Base-by-base conservation (phyloP, 2,888 invertebrate genomes). In the Drosophila stalkeri region DNA sequence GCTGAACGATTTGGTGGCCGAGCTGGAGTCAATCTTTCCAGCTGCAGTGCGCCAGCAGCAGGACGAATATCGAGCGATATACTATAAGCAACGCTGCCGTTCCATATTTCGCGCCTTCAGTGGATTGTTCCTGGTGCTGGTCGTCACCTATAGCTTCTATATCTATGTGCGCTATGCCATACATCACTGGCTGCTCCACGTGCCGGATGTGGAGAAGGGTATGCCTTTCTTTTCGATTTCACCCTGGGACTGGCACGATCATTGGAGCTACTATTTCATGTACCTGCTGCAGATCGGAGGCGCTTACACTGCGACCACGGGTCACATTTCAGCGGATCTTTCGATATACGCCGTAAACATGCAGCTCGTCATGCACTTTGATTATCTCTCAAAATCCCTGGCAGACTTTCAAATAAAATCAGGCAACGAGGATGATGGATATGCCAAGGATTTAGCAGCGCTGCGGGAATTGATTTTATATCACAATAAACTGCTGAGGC, bases 291-390 rank as follows among this genome's bases (percentile, higher is more conserved):
- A 86, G 41, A 66, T 74, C 3, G 54, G 64, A 35, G 85, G 85
- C 16, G 90, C 83, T 0, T 86, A 77, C 49, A 73, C 80, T 0
- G 54, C 89, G 0, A 79, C 83, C 2, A 56, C 72, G 8, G 83
- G 85, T 0, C 81, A 82, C n/a, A 73, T 91, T 6, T 73, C 91
- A 1, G 72, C 80, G 18, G 91, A 91, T 73, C 72, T 91, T 52
- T 66, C 90, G 1, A 78, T 91, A 6, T 86, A 81, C 65, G 75
- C 82, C 2, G 61, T 86, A 14, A 80, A 74, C 6, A 84, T 82
- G 31, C 91, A 91, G 71, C 52, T 91, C 14, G 73, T 82, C 14
- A 91, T 91, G 91, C 91, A 91, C 41, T 91, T 87, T 31, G 86
- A 91, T 47, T 83, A 81, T 52, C 47, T 91, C 4, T 60, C 75